phyloP scores from a whole-genome alignment of 2,113 vertebrate genomes.

The Corythoichthys intestinalis region DNA sequence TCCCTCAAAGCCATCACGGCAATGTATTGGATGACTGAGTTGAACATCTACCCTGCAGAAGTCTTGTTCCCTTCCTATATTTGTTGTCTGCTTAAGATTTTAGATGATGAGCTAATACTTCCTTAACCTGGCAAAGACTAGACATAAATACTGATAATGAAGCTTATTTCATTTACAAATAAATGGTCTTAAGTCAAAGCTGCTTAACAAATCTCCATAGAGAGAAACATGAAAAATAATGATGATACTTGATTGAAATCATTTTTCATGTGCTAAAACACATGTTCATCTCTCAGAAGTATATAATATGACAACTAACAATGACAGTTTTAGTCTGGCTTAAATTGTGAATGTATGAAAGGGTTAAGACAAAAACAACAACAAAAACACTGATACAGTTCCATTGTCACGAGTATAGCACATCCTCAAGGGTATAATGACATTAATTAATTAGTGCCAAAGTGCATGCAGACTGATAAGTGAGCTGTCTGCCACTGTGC shows the following conservation, averaged over 20 bases:
- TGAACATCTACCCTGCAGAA: conserved; percentile 3
- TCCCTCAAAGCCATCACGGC: neutral
- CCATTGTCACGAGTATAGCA: conserved; percentile 23
- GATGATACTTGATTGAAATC: neutral
- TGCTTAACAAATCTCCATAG: neutral
- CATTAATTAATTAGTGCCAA: conserved; percentile 7
- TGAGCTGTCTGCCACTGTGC: conserved; percentile 4
- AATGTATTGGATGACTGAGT: conserved; percentile 1
- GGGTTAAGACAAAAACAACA: neutral
- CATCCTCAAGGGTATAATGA: conserved; percentile 25
- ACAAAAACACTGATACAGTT: conserved; percentile 7
- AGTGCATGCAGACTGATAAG: conserved; percentile 7
- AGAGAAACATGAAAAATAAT: neutral
- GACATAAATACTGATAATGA: neutral
- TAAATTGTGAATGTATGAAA: neutral
- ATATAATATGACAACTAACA: neutral
- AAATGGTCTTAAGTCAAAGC: neutral
- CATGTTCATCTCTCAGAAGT: neutral
- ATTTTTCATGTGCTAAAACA: neutral
- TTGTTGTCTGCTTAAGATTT: conserved; percentile 13
- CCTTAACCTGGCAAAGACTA: neutral
- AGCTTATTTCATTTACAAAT: neutral
- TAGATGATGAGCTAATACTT: conserved; percentile 7
- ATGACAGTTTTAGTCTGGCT: neutral
- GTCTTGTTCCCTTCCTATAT: neutral